These are phyloP conservation scores for Lateolabrax maculatus DNA, from an alignment of 2,797 vertebrate species.

Conservation along the genomic window DNA sequence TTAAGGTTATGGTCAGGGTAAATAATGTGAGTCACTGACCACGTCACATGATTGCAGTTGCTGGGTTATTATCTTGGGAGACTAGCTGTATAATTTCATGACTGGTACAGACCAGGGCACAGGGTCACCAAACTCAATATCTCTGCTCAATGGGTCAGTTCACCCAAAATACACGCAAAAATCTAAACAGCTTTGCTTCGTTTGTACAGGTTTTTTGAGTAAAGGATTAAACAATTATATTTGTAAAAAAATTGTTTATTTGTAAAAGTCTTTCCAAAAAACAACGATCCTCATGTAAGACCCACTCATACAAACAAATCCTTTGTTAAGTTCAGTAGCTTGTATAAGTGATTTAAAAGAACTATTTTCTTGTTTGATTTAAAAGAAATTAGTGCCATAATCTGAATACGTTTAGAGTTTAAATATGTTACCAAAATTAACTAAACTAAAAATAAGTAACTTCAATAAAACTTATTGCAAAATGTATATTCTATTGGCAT, in stretches of 20 bases:
- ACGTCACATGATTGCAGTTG: neutral
- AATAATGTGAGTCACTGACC: neutral
- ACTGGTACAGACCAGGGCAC: neutral
- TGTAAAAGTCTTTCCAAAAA: neutral
- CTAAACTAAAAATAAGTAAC: no score
- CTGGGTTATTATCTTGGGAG: neutral
- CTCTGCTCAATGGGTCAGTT: neutral
- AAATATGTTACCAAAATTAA: no score
- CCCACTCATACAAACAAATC: neutral
- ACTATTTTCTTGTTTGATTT: neutral
- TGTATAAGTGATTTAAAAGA: neutral
- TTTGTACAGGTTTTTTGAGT: neutral
- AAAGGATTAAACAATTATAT: neutral
- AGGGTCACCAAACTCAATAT: neutral
- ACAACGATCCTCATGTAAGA: neutral
- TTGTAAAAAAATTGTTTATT: neutral
- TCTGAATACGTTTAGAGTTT: neutral
- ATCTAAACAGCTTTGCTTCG: neutral
- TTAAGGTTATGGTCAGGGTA: no score
- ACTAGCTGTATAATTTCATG: neutral
- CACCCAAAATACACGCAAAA: neutral
- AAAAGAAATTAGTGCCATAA: neutral
- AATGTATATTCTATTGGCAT: no score
- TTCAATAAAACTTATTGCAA: no score
- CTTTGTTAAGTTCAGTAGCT: neutral